phyloP scores from a whole-genome alignment of 2,888 invertebrate genomes.

The Rhopalosiphum nymphaeae region DNA sequence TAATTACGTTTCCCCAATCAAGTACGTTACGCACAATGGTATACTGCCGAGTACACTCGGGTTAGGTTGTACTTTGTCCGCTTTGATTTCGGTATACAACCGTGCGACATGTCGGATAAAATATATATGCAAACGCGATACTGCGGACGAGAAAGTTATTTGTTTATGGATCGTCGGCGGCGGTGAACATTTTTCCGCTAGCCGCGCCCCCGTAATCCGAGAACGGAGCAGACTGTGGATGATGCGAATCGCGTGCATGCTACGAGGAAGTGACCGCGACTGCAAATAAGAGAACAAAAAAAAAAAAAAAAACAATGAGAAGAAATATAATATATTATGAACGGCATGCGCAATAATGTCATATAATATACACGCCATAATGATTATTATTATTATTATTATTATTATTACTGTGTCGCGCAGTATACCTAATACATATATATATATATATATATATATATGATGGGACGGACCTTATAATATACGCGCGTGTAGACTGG shows the following conservation, averaged over 20 bases:
- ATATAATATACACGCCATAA: not conserved
- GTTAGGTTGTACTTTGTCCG: not conserved
- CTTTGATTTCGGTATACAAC: not conserved
- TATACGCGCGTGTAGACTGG: not conserved
- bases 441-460: not conserved
- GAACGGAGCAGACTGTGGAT: not conserved
- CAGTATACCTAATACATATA: no score
- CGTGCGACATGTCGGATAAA: no score
- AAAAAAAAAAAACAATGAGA: not conserved
- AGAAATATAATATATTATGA: not conserved
- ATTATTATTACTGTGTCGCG: not conserved
- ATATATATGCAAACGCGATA: not conserved
- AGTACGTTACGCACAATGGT: no score
- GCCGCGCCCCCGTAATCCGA: constrained; percentile 23
- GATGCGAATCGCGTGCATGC: not conserved
- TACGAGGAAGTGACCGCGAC: not conserved
- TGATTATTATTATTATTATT: not conserved
- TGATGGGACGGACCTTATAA: not conserved
- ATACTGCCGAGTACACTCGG: no score
- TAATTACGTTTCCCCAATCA: no score
- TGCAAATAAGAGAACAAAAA: not conserved
- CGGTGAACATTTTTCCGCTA: not conserved
- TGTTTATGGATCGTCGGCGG: not conserved
- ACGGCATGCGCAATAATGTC: not conserved
- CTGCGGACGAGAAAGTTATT: not conserved